These are phyloP conservation scores for Nothobranchius kuhntae DNA, from an alignment of 2,113 vertebrate species.

Conservation along the genomic window DNA sequence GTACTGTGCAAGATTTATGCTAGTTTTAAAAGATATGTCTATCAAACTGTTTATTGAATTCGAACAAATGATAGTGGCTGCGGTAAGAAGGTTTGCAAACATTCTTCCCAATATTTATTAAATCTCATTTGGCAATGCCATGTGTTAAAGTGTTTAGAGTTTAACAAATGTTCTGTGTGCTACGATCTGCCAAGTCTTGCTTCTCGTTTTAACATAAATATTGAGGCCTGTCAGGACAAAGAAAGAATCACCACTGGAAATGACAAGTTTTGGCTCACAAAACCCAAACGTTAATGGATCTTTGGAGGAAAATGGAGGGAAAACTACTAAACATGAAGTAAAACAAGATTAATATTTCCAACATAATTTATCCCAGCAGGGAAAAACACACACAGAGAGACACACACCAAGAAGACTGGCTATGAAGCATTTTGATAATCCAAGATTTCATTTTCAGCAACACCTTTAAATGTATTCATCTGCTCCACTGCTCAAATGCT, in stretches of 20 bases:
- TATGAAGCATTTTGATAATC: conserved; percentile 36
- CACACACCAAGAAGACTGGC: conserved; percentile 18
- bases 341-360: conserved; percentile 36
- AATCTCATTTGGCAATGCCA: neutral
- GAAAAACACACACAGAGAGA: conserved; percentile 33
- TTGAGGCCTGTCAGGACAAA: conserved; percentile 8
- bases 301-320: conserved; percentile 28
- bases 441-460: conserved; percentile 9
- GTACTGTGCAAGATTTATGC: neutral
- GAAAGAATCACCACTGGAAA: conserved; percentile 17
- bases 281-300: conserved; percentile 47
- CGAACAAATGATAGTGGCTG: conserved; percentile 8
- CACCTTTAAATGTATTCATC: neutral
- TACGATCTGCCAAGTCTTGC: conserved; percentile 21
- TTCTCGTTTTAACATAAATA: conserved; percentile 50
- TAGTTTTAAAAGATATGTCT: neutral
- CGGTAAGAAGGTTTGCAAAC: conserved; percentile 13
- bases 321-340: conserved; percentile 34
- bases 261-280: conserved; percentile 31
- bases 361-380: conserved; percentile 36
- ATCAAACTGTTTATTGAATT: conserved; percentile 2
- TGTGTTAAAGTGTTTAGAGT: conserved; percentile 3
- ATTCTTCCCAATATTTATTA: neutral
- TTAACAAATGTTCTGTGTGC: conserved; percentile 43
- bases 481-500: neutral